These are phyloP conservation scores for Porites rus DNA, from an alignment of 92 coral and sea anemone species.

Conservation along the genomic window DNA sequence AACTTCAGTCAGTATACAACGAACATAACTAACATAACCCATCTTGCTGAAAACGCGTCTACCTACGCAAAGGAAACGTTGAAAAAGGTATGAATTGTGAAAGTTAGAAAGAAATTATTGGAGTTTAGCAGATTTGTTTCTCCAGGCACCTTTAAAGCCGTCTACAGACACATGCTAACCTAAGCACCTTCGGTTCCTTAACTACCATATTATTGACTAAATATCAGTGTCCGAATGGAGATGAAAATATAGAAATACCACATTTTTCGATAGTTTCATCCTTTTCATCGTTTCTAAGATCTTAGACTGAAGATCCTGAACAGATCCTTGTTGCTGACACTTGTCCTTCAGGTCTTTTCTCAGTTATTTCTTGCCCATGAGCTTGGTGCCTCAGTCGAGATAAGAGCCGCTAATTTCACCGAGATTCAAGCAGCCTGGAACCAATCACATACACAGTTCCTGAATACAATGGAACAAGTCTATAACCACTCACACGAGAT, in stretches of 20 bases:
- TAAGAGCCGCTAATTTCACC: constrained; percentile 52
- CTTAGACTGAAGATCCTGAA: too few relatives aligned
- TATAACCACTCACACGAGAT: constrained; percentile 55
- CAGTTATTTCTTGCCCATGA: constrained; percentile 69
- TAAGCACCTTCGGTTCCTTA: too few relatives aligned
- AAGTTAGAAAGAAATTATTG: background rate
- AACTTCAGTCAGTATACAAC: constrained; percentile 29
- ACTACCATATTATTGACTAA: too few relatives aligned
- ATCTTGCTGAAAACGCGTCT: constrained; percentile 72
- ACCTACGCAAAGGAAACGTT: constrained; percentile 52
- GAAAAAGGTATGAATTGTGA: constrained; percentile 46
- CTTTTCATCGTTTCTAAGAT: too few relatives aligned
- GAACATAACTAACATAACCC: constrained; percentile 21
- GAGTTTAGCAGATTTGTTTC: background rate
- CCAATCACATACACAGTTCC: constrained; percentile 70
- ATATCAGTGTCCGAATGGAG: too few relatives aligned
- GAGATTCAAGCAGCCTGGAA: constrained; percentile 58
- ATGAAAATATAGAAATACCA: too few relatives aligned
- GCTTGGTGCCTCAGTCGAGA: constrained; percentile 34
- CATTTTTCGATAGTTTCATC: too few relatives aligned
- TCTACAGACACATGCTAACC: too few relatives aligned
- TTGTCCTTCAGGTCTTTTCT: constrained; percentile 57
- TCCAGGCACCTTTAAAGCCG: too few relatives aligned
- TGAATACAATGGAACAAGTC: constrained; percentile 46
- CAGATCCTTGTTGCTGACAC: too few relatives aligned